Evolutionary conservation across 2,797 vertebrate species (phyloP), one percentile per base, ranked within the genome.

Genomic region (Cuniculus paca): DNA sequence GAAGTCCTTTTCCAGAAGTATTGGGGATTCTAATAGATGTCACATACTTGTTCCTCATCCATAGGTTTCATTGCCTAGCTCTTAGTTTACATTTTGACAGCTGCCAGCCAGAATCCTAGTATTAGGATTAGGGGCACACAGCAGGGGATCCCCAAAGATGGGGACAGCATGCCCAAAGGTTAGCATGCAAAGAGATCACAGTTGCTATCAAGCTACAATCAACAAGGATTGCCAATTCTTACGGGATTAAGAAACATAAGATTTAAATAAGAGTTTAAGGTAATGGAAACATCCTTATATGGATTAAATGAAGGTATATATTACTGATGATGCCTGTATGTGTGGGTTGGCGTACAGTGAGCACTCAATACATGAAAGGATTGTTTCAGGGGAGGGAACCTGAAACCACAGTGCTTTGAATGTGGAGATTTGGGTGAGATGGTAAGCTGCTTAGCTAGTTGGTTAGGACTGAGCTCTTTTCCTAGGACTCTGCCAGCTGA

Each of bases 401-500:
- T 87, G 48, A 26, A 52, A 54, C 19, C n/a, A 56, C 24, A 36
- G 13, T 85, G 63, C 11, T 50, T 72, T 90, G 26, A 65, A 84
- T 24, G 10, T 34, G 17, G 63, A 93, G 45, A 1, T 42, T 31
- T 54, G 45, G 65, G 61, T 84, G 95, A 34, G 60, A 74, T 92
- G 90, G 54, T 48, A 34, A 90, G 63, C 75, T 19, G 24, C n/a
- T 54, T 9, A 70, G 60, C 80, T 56, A 6, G 31, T 52, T 52
- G 54, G 34, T 86, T 82, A 86, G 48, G 58, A 61, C 39, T 56
- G 85, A 86, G 74, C 45, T 83, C 13, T 87, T 58, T 80, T 91
- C 34, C 72, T 85, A 74, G 78, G 91, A 95, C 61, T 50, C 91
- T 63, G 79, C 65, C 61, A 72, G 78, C 88, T 86, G 34, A 52